Percentiles rank a stretch among this genome's conserved stretches.
Evolutionary conservation across 2,888 invertebrate species (phyloP).

Genomic region (Scotopteryx bipunctaria): DNA sequence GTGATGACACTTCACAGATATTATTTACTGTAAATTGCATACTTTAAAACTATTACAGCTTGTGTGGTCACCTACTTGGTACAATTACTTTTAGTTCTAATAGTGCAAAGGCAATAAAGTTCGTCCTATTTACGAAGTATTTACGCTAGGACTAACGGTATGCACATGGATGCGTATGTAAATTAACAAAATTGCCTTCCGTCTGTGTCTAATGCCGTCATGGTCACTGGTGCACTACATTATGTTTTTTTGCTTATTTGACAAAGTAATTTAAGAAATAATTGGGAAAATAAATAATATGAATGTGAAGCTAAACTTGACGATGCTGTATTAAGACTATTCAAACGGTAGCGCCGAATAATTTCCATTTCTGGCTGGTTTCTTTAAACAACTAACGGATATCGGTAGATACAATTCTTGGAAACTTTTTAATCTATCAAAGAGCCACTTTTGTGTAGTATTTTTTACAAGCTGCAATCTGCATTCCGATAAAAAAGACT

Average conservation of each 20-base stretch:
- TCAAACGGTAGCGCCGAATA: too few relatives aligned
- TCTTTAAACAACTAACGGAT: too few relatives aligned
- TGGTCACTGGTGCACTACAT: conserved; percentile 43
- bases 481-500: conserved; percentile 4
- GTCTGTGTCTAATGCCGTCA: conserved; percentile 39
- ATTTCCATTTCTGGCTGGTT: too few relatives aligned
- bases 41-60: conserved; percentile 8
- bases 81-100: conserved; percentile 21
- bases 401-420: too few relatives aligned
- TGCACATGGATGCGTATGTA: conserved; percentile 20
- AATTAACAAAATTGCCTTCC: conserved; percentile 34
- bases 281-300: conserved; percentile 18
- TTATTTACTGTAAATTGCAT: conserved; percentile 24
- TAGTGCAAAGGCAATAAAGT: conserved; percentile 19
- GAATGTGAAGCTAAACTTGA: neutral
- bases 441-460: neutral
- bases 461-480: neutral
- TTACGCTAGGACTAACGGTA: conserved; percentile 26
- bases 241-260: conserved; percentile 17
- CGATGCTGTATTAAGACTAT: neutral
- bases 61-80: conserved; percentile 22
- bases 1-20: conserved; percentile 10
- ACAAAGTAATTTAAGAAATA: conserved; percentile 21
- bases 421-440: too few relatives aligned
- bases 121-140: conserved; percentile 25